phyloP scores from a whole-genome alignment of 2,888 invertebrate species.

The Lithosia quadra region DNA sequence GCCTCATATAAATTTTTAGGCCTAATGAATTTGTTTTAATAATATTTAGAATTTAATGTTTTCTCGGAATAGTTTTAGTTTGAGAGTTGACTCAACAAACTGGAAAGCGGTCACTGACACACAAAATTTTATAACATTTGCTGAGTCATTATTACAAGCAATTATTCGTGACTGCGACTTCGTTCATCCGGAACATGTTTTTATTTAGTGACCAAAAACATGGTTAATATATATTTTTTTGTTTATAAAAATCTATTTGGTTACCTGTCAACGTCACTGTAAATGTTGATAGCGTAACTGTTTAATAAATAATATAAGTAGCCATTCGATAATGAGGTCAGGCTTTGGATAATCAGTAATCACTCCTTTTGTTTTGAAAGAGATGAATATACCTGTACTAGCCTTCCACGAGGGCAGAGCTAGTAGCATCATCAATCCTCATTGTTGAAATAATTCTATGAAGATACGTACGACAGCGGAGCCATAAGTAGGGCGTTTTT shows the following conservation, averaged over 20 bases:
- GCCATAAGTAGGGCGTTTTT: background rate
- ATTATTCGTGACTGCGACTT: conserved; percentile 3
- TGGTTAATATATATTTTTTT: background rate
- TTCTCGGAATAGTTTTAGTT: background rate
- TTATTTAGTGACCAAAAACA: conserved; percentile 1
- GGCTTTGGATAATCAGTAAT: background rate
- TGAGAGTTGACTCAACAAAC: background rate
- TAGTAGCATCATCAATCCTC: background rate
- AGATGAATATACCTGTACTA: background rate
- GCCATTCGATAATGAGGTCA: background rate
- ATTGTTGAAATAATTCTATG: background rate
- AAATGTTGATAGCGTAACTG: conserved; percentile 3
- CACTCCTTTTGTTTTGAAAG: background rate
- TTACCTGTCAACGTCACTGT: background rate
- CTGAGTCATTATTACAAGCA: conserved; percentile 12
- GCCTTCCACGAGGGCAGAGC: background rate
- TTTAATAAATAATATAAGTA: background rate
- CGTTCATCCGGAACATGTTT: background rate
- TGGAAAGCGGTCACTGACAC: conserved; percentile 9
- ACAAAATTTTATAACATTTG: background rate
- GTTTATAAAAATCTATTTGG: conserved; percentile 8
- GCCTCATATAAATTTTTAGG: background rate
- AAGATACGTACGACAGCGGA: background rate
- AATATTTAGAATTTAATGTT: background rate
- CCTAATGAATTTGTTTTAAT: background rate